Evolutionary conservation across 2,113 vertebrate species (phyloP).

Genomic region (Vimba vimba): DNA sequence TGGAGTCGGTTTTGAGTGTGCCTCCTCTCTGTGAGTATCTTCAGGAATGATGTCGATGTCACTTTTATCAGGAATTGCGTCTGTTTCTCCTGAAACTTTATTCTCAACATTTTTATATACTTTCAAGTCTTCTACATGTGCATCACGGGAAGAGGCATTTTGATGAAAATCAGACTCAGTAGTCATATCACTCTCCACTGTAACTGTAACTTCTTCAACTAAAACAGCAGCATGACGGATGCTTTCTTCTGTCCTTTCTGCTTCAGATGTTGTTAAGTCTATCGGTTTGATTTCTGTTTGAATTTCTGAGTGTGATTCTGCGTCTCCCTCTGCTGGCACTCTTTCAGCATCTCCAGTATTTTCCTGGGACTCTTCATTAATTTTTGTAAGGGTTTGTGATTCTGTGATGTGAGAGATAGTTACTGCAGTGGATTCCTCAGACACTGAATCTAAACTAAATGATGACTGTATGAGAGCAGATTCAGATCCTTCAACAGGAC

Average conservation of each 20-base stretch:
- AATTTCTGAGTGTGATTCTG: neutral
- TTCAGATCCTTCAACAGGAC: neutral
- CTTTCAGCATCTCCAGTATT: neutral
- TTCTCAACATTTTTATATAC: neutral
- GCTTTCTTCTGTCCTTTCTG: neutral
- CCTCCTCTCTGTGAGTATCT: neutral
- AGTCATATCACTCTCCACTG: too few species aligned
- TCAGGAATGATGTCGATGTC: neutral
- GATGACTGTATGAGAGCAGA: neutral
- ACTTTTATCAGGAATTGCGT: neutral
- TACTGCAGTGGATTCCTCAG: conserved; percentile 5
- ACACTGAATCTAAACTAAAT: neutral
- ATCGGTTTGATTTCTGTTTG: neutral
- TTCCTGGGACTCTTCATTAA: neutral
- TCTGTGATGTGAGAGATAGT: neutral
- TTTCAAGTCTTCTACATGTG: neutral
- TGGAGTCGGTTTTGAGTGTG: neutral
- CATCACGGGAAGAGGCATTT: neutral
- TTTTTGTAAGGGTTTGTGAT: neutral
- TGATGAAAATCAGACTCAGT: neutral
- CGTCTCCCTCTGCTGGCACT: neutral
- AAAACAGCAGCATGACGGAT: neutral
- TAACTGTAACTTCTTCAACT: neutral
- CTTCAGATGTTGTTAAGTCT: neutral
- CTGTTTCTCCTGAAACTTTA: neutral